Percentiles rank a stretch among this genome's conserved stretches.
Evolutionary conservation across 2,797 vertebrate species (phyloP).

Genomic region (Anguilla pacifica): DNA sequence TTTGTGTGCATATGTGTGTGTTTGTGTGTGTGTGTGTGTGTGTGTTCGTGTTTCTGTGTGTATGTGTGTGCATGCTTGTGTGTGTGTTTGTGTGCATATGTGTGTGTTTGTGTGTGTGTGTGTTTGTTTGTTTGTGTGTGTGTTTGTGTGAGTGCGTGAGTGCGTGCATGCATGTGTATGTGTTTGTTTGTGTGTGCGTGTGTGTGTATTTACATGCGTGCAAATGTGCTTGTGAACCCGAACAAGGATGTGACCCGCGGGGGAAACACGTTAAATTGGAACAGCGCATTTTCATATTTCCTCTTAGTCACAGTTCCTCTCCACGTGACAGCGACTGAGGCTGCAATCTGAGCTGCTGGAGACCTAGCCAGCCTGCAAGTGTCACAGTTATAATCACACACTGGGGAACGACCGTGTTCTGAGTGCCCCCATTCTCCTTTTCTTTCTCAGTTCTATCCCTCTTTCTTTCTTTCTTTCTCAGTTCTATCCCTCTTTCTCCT

Average conservation of each 20-base stretch:
- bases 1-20: too few relatives aligned
- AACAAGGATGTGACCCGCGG: background rate
- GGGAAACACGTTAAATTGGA: background rate
- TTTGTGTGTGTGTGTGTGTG: too few relatives aligned
- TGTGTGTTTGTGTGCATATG: too few relatives aligned
- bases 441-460: background rate
- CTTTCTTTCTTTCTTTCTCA: background rate
- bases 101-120: too few relatives aligned
- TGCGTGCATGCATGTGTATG: background rate
- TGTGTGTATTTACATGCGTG: background rate
- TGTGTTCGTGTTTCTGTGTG: too few relatives aligned
- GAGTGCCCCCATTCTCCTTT: background rate
- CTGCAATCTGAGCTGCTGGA: background rate
- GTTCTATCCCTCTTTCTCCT: background rate
- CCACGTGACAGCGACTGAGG: background rate
- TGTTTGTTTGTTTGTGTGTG: background rate
- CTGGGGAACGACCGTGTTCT: background rate
- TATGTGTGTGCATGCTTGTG: too few relatives aligned
- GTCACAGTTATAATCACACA: background rate
- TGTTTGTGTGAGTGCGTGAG: background rate
- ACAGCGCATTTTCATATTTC: background rate
- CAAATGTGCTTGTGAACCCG: background rate
- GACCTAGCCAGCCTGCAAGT: background rate
- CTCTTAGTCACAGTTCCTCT: background rate
- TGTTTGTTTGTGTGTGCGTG: background rate